Conservation (phyloP, 2,797 vertebrate genomes). For the Bradypus variegatus region DNA sequence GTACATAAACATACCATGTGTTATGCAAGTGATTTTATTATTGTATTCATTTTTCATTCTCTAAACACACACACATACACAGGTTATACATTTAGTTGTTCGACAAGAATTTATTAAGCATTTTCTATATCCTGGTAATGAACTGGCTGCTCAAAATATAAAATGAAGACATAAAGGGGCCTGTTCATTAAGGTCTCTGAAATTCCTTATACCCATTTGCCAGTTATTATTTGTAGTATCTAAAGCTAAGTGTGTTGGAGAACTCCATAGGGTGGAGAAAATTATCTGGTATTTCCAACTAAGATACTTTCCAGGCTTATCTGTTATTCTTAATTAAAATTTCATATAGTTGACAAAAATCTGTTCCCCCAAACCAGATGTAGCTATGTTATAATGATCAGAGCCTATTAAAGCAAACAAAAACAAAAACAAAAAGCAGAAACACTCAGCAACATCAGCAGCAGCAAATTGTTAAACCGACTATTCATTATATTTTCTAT, state of each 20-base stretch:
- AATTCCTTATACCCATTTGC: background rate
- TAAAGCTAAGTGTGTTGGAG: background rate
- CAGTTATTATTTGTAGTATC: background rate
- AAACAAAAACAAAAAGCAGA: background rate
- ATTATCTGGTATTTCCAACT: background rate
- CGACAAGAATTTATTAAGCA: background rate
- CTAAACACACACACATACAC: background rate
- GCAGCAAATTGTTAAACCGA: background rate
- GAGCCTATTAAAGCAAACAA: background rate
- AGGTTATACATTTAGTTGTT: background rate
- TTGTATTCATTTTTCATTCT: background rate
- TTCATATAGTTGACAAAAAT: background rate
- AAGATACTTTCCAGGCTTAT: background rate
- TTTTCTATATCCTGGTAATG: slow-evolving; percentile 13
- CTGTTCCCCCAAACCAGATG: background rate
- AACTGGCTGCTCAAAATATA: background rate
- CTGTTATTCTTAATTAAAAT: slow-evolving; percentile 21
- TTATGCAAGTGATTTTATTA: background rate
- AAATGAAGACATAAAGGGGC: background rate
- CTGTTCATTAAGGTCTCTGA: background rate
- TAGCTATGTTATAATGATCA: background rate
- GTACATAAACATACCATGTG: background rate
- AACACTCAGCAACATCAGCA: background rate
- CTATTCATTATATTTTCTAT: background rate
- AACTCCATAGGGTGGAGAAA: background rate